A percentile compares a stretch with the other conserved stretches of the same genome.
phyloP scores from a whole-genome alignment of 2,113 vertebrate genomes.

The Actinemys pallida region DNA sequence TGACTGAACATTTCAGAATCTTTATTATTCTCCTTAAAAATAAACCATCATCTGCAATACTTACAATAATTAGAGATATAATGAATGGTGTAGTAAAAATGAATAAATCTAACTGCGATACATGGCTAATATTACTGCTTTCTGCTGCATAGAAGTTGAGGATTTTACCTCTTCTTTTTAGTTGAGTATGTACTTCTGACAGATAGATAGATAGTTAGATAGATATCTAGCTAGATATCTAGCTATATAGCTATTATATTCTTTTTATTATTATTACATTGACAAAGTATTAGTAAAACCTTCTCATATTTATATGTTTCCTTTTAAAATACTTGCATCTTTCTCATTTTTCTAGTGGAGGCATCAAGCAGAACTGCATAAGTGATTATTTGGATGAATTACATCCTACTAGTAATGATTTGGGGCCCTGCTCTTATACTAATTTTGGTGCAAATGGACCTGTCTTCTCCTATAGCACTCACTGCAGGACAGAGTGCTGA shows the following conservation, averaged over 20 bases:
- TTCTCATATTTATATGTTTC: not conserved
- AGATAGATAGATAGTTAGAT: not conserved
- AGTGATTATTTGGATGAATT: not conserved
- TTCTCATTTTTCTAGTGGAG: not conserved
- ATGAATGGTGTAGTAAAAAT: not conserved
- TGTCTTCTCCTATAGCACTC: not conserved
- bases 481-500: not conserved
- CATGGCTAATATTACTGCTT: not conserved
- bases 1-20: not conserved
- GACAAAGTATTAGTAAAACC: not conserved
- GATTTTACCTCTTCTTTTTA: not conserved
- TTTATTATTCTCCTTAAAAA: not conserved
- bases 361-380: not conserved
- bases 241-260: not conserved
- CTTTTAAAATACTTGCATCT: not conserved
- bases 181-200: not conserved
- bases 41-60: not conserved
- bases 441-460: not conserved
- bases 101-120: not conserved
- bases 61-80: not conserved
- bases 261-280: not conserved
- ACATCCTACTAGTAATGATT: accelerated
- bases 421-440: not conserved
- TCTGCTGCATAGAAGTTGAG: not conserved
- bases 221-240: accelerated